These are phyloP conservation scores for Rotaria socialis DNA, from an alignment of 2,888 invertebrate genomes.

Conservation along the genomic window DNA sequence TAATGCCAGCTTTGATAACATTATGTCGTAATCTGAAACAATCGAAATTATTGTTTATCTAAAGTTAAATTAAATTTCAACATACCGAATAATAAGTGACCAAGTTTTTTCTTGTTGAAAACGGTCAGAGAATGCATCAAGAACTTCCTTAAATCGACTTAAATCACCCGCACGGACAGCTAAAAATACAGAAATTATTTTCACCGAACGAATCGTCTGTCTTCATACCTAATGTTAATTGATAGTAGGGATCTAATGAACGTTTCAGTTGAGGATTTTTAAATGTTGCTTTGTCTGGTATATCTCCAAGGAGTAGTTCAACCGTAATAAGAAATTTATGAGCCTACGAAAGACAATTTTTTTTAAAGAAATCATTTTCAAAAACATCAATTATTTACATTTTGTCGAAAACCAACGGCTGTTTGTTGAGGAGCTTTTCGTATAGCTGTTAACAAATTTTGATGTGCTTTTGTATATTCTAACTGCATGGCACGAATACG, in stretches of 20 bases:
- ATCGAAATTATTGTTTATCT: neutral
- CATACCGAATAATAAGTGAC: slow-evolving; percentile 73
- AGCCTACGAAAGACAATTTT: neutral
- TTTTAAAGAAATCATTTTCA: neutral
- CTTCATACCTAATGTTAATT: slow-evolving; percentile 70
- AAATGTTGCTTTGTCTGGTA: slow-evolving; percentile 91
- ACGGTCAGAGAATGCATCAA: slow-evolving; percentile 81
- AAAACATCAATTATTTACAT: slow-evolving; percentile 64
- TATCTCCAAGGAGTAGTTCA: slow-evolving; percentile 87
- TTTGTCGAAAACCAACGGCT: slow-evolving; percentile 94
- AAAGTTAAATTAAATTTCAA: neutral
- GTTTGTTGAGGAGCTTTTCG: slow-evolving; percentile 95
- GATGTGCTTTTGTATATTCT: slow-evolving; percentile 94
- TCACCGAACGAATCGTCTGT: neutral
- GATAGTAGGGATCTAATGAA: slow-evolving; percentile 88
- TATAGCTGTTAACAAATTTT: slow-evolving; percentile 82
- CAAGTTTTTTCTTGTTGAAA: slow-evolving; percentile 91
- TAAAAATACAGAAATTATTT: slow-evolving; percentile 59
- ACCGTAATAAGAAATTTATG: slow-evolving; percentile 91
- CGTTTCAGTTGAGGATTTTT: slow-evolving; percentile 81
- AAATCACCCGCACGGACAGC: slow-evolving; percentile 86
- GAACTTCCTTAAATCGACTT: slow-evolving; percentile 83
- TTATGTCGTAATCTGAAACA: slow-evolving; percentile 79
- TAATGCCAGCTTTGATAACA: slow-evolving; percentile 94
- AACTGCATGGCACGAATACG: slow-evolving; percentile 95